These are phyloP conservation scores for Archips crataeganus DNA, from an alignment of 2,888 invertebrate genomes.

Conservation along the genomic window DNA sequence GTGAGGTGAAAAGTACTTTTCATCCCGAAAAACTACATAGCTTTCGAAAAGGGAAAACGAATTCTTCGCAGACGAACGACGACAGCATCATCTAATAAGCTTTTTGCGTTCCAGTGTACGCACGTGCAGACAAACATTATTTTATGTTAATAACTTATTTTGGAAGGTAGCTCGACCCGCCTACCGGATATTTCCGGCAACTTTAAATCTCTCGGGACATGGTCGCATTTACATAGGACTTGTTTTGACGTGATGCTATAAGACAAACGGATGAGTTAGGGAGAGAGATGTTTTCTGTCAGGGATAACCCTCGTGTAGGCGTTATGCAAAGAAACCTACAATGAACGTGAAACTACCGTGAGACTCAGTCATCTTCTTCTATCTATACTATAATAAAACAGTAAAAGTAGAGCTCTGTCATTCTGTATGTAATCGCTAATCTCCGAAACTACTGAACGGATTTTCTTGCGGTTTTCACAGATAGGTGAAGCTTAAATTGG, in stretches of 20 bases:
- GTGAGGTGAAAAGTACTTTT: no score
- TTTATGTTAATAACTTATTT: constrained; percentile 39
- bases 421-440: no score
- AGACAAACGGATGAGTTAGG: background rate
- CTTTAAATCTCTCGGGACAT: constrained; percentile 22
- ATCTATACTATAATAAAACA: no score
- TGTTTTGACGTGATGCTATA: background rate
- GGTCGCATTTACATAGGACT: background rate
- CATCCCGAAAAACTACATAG: no score
- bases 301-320: background rate
- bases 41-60: no score
- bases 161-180: background rate
- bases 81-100: background rate
- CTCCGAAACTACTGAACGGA: no score
- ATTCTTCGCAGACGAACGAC: no score
- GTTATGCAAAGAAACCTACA: background rate
- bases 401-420: no score
- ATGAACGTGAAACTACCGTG: no score
- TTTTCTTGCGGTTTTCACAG: no score
- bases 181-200: background rate
- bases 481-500: no score
- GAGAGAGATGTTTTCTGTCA: background rate
- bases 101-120: constrained; percentile 3
- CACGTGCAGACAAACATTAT: constrained; percentile 25
- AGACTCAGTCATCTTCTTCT: no score